A percentile compares a stretch with the other conserved stretches of the same genome.
phyloP scores from a whole-genome alignment of 2,113 vertebrate genomes.

The Maccullochella peelii region DNA sequence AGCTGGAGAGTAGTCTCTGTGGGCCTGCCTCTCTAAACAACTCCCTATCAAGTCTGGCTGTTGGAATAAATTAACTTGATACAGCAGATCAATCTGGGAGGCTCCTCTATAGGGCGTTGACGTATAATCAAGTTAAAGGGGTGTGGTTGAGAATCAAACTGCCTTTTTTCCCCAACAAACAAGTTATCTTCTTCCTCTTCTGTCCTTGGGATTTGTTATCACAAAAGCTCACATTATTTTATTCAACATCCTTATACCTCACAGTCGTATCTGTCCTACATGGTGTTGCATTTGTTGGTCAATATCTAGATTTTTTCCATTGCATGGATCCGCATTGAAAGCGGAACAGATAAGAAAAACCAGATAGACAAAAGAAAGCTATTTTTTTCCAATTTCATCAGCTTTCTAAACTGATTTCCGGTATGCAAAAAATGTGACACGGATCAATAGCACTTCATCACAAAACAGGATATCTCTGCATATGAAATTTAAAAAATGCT shows the following conservation, averaged over 20 bases:
- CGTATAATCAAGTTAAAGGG: conserved; percentile 41
- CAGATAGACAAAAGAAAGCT: background rate
- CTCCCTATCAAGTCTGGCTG: conserved; percentile 39
- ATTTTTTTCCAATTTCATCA: background rate
- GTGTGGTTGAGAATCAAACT: conserved; percentile 1
- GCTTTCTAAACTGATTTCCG: conserved; percentile 7
- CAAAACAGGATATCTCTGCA: background rate
- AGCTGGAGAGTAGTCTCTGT: conserved; percentile 58
- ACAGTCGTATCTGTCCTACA: background rate
- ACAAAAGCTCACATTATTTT: background rate
- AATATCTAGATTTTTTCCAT: background rate
- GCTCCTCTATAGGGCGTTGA: conserved; percentile 15
- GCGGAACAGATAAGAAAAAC: conserved; percentile 16
- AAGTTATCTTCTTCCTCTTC: background rate
- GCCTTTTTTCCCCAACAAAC: background rate
- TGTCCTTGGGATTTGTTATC: background rate
- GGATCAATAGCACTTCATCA: conserved; percentile 11
- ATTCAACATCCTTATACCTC: conserved; percentile 7
- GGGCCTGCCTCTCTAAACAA: conserved; percentile 57
- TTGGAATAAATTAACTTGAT: conserved; percentile 62
- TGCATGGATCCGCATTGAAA: background rate
- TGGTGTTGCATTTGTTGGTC: background rate
- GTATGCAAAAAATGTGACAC: background rate
- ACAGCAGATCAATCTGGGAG: conserved; percentile 56
- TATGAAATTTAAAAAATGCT: background rate